Evolutionary conservation across 2,888 invertebrate genomes (phyloP), one percentile per base, ranked within the genome.

Genomic region (Podabrus alpinus): DNA sequence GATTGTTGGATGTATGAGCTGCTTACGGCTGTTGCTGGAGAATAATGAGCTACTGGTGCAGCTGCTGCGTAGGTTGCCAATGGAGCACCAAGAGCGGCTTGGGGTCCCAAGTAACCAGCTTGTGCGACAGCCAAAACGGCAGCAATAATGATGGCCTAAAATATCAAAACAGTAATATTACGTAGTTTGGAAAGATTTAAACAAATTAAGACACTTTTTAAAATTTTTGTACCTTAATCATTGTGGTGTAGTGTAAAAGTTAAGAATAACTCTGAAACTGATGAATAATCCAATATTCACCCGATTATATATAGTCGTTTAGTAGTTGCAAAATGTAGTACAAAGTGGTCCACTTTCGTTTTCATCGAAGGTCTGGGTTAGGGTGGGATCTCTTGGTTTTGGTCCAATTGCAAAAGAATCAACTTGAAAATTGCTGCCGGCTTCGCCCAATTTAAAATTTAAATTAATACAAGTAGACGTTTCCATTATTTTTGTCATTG

Each of bases 111-210:
- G 81, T 89, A 84, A 78, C 92, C 92, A 73, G 92, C 92, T 83
- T 89, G 89, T 82, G 90, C 91, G 79, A 89, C 88, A 81, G 91
- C 90, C 86, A 91, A 89, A 82, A 89, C 87, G 84, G 91, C 89
- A 84, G 89, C 87, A 83, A 92, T 86, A 72, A 90, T 86, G 80
- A 92, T 83, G 79, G 91, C 87, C 91, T 87, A 84, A 69, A 86
- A 85, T 77, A 74, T 78, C 72, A 73, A 67, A 66, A 11, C 11
- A 29, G n/a, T 25, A 29, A 13, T 64, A 69, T 72, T 25, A 29
- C 7, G 21, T 17, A 10, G 45, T 45, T 45, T n/a, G 45, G 15
- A n/a, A 16, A 25, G 16, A 25, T 25, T 10, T 15, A 66, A 66
- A 66, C 2, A 25, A 67, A 15, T 25, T 67, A 66, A 3, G 13